phyloP scores from a whole-genome alignment of 2,797 vertebrate species.

The Rousettus madagascariensis region DNA sequence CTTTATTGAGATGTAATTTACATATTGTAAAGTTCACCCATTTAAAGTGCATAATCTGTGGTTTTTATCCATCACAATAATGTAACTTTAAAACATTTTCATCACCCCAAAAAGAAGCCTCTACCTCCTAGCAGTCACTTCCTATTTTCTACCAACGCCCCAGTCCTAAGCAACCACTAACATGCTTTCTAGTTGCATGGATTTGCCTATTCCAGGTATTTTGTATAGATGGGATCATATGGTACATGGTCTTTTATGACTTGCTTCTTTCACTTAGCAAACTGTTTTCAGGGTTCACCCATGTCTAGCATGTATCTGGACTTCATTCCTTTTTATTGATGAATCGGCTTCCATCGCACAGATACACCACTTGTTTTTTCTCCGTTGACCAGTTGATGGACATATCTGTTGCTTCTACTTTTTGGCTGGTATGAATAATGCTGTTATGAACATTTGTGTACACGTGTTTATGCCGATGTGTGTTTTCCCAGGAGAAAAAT shows the following conservation, averaged over 20 bases:
- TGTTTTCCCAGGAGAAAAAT: not conserved
- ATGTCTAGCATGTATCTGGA: rapidly evolving
- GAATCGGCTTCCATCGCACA: rapidly evolving
- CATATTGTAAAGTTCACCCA: not conserved
- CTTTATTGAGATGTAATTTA: constrained; percentile 48
- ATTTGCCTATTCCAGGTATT: not conserved
- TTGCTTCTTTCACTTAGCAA: not conserved
- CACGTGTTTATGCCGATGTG: not conserved
- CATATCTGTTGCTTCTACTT: not conserved
- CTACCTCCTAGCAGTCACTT: not conserved
- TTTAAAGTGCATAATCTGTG: not conserved
- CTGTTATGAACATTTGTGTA: rapidly evolving
- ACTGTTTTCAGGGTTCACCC: not conserved
- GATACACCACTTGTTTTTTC: not conserved
- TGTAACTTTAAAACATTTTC: constrained; percentile 5
- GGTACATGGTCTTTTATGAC: not conserved
- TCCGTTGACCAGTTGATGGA: not conserved
- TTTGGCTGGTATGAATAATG: not conserved
- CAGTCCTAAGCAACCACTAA: not conserved
- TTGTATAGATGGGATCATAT: not conserved
- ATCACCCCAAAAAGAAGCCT: not conserved
- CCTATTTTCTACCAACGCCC: not conserved
- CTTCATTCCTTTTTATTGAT: not conserved
- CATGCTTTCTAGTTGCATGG: not conserved
- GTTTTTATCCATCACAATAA: not conserved